Evolutionary conservation across 1,140 invertebrate genomes (phyloP), one percentile per base, ranked within the genome.

Genomic region (Leptinotarsa undecemlineata): DNA sequence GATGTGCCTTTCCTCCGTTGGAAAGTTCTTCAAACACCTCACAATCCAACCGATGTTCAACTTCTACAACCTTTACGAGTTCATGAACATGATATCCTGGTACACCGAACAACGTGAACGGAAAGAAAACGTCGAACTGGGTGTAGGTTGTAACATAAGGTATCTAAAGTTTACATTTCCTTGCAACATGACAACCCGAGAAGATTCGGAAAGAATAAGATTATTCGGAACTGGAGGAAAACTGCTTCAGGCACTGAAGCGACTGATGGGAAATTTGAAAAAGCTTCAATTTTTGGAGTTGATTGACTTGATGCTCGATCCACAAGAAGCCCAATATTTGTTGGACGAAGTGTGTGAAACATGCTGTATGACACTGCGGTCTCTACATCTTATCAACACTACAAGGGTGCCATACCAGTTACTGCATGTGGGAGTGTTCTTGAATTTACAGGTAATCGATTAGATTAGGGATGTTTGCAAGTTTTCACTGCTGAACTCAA

Each of bases 11-110:
- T 88, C 89, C 48, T 88, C 88, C 77, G 89, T 95, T 60, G 94
- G 94, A 0, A 85, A 83, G 68, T 87, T 92, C 81, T 88, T 95
- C 76, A 87, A 90, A 67, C 88, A 86, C 14, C 83, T 96, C 4
- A 87, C 92, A 14, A 91, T 96, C 73, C 88, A 89, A 19, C 93
- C 93, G 0, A 93, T 92, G 87, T 86, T 89, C 26, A 95, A 94
- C 83, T 94, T 95, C 77, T 92, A 92, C 80, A 95, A 95, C 82
- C 86, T 95, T 3, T 95, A 92, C 80, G 93, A 95, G 83, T 95
- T 95, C 79, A 93, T 95, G 90, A 93, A 92, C 48, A 90, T 94
- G 87, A 82, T 93, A 61, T 92, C 90, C 3, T 95, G 91, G 88
- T 94, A 91, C 76, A 88, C 89, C 2, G 91, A 93, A 79, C 82